Percentiles rank a stretch among this genome's conserved stretches.
Evolutionary conservation across 2,888 invertebrate genomes (phyloP).

Genomic region (Capitulum mitella): DNA sequence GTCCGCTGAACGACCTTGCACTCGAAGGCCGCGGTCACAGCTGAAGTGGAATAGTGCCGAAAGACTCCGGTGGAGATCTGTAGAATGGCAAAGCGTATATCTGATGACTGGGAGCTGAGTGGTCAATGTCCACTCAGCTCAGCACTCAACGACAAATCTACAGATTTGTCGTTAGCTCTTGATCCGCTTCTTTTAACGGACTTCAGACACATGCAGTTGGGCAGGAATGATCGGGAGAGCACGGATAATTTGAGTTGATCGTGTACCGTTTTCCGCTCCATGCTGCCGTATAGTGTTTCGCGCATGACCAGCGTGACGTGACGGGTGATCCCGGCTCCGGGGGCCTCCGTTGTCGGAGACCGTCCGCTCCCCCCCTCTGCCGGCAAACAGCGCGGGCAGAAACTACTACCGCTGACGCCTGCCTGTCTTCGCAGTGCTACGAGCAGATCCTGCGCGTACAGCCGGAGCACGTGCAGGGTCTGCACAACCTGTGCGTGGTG

Average conservation of each 20-base stretch:
- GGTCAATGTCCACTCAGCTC: too few species aligned
- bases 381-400: not conserved
- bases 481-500: slow-evolving; percentile 93
- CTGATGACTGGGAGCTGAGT: too few species aligned
- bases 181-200: too few species aligned
- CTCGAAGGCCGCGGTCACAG: too few species aligned
- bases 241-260: not conserved
- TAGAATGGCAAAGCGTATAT: too few species aligned
- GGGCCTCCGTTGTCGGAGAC: not conserved
- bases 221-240: too few species aligned
- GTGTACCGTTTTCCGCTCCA: not conserved
- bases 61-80: too few species aligned
- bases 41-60: too few species aligned
- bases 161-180: too few species aligned
- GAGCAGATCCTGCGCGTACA: slow-evolving; percentile 79
- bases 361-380: not conserved
- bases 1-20: too few species aligned
- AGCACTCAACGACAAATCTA: too few species aligned
- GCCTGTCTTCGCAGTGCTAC: slow-evolving; percentile 61
- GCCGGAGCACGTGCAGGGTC: slow-evolving; percentile 83
- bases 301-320: not conserved
- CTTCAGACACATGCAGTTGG: too few species aligned
- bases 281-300: not conserved
- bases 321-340: not conserved
- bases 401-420: not conserved